phyloP scores from a whole-genome alignment of 2,888 invertebrate species.

The Sinotaia quadrata region DNA sequence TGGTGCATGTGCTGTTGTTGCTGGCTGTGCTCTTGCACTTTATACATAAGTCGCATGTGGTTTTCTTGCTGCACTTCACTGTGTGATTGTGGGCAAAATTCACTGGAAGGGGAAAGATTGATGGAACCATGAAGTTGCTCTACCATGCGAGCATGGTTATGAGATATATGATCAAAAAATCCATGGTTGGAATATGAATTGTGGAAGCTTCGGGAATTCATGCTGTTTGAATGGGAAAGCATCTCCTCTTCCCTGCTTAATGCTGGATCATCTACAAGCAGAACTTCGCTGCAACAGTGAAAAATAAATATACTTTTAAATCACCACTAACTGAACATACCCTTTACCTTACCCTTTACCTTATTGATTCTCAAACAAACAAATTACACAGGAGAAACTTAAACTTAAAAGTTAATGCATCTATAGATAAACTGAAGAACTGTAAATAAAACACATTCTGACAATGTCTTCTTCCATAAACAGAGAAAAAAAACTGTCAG shows the following conservation, averaged over 20 bases:
- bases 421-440: too few species aligned
- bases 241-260: background rate
- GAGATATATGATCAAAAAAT: background rate
- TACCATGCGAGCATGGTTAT: background rate
- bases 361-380: background rate
- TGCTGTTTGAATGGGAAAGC: background rate
- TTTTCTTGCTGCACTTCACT: background rate
- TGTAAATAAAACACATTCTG: too few species aligned
- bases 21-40: background rate
- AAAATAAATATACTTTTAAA: background rate
- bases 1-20: background rate
- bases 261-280: slow-evolving; percentile 14
- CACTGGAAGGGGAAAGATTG: background rate
- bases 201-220: background rate
- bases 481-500: too few species aligned
- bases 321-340: background rate
- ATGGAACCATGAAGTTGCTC: background rate
- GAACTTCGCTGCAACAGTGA: slow-evolving; percentile 9
- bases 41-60: background rate
- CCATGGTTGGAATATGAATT: background rate
- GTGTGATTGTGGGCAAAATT: background rate
- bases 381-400: background rate
- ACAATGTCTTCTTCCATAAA: too few species aligned
- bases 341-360: background rate
- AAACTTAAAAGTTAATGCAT: background rate